Evolutionary conservation across 2,888 invertebrate species (phyloP).

Genomic region (Ommatoiulus sabulosus): DNA sequence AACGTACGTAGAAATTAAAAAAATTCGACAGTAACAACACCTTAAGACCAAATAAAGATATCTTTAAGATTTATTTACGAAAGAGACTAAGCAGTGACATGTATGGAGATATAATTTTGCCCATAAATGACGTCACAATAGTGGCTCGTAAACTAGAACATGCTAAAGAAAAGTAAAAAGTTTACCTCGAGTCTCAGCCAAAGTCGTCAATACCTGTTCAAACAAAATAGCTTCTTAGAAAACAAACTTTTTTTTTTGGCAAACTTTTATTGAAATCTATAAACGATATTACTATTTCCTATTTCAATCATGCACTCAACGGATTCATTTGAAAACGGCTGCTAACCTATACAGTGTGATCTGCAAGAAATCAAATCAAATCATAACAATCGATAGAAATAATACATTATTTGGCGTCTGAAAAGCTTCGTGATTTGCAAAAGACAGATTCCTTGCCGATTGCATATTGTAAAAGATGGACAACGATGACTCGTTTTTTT

Average conservation of each 20-base stretch:
- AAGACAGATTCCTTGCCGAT: not conserved
- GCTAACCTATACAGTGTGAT: not conserved
- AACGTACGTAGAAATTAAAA: too few relatives aligned
- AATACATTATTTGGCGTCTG: not conserved
- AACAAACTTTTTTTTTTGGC: not conserved
- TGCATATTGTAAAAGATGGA: not conserved
- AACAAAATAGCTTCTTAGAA: not conserved
- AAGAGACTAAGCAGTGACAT: too few relatives aligned
- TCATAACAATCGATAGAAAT: not conserved
- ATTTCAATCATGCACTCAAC: not conserved
- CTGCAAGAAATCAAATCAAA: not conserved
- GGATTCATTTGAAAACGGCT: not conserved
- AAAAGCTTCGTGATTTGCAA: not conserved
- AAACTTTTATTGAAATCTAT: conserved; percentile 19
- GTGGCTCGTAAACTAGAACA: too few relatives aligned
- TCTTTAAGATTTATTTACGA: too few relatives aligned
- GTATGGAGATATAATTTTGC: too few relatives aligned
- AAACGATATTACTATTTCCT: not conserved
- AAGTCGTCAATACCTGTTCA: not conserved
- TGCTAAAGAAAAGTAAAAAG: too few relatives aligned
- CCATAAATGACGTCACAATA: too few relatives aligned
- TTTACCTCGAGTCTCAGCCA: too few relatives aligned
- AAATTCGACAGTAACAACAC: too few relatives aligned
- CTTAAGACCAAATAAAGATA: too few relatives aligned
- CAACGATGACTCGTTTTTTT: not conserved